Evolutionary conservation across 2,888 invertebrate genomes (phyloP).

Genomic region (Macrophya alboannulata): DNA sequence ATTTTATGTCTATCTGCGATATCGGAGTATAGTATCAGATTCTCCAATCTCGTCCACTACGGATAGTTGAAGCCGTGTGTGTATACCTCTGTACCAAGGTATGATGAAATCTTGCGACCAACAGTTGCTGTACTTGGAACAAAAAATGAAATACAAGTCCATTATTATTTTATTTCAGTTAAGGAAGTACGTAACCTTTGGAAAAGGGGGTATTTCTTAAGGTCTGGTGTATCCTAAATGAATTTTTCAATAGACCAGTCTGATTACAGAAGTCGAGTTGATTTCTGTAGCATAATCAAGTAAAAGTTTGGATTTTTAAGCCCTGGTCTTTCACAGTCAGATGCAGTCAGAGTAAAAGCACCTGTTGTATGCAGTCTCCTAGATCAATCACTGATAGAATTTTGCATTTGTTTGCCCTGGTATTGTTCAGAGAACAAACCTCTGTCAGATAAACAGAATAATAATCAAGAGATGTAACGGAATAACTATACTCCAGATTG

Average conservation of each 20-base stretch:
- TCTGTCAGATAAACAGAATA: not conserved
- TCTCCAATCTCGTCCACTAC: not conserved
- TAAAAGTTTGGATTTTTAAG: not conserved
- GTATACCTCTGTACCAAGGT: too few relatives aligned
- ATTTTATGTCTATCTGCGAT: not conserved
- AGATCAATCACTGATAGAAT: not conserved
- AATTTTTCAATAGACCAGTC: not conserved
- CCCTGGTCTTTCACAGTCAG: not conserved
- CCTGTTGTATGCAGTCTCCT: not conserved
- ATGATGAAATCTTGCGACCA: not conserved
- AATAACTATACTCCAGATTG: conserved; percentile 11
- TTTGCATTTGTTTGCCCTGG: not conserved
- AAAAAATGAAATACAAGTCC: not conserved
- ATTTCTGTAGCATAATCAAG: not conserved
- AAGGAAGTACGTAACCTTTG: not conserved
- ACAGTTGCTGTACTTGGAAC: not conserved
- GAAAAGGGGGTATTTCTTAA: not conserved
- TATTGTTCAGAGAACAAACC: not conserved
- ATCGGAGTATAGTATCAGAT: not conserved
- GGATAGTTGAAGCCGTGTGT: too few relatives aligned
- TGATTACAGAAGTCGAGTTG: not conserved
- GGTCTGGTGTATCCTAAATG: not conserved
- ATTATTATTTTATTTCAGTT: not conserved
- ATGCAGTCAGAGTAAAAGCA: not conserved
- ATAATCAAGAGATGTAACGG: not conserved